Evolutionary conservation across 1,140 invertebrate species (phyloP).

Genomic region (Argopecten irradians): DNA sequence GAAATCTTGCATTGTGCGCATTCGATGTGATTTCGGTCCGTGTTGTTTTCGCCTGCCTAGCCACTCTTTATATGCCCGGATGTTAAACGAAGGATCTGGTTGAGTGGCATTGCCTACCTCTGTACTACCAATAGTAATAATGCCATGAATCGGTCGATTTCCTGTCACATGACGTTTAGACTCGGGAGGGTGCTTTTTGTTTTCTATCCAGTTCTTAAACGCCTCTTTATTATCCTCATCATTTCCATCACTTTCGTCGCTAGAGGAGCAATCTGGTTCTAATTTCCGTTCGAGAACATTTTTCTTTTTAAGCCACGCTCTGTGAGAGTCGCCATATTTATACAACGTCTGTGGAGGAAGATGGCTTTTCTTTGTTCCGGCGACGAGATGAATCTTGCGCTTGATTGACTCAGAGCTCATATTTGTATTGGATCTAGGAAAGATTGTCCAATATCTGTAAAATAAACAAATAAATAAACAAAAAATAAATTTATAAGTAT

Average conservation of each 20-base stretch:
- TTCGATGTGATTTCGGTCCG: conserved; percentile 42
- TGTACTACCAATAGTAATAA: conserved; percentile 58
- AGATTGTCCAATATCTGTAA: background rate
- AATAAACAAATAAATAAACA: too few relatives aligned
- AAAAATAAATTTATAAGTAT: too few relatives aligned
- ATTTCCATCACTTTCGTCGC: conserved; percentile 36
- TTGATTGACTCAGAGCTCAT: conserved; percentile 28
- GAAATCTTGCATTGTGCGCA: conserved; percentile 49
- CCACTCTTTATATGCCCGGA: conserved; percentile 59
- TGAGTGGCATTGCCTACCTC: conserved; percentile 48
- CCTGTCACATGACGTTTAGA: conserved; percentile 38
- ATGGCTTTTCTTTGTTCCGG: background rate
- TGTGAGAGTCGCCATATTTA: conserved; percentile 26
- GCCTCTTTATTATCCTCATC: conserved; percentile 47
- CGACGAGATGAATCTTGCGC: conserved; percentile 45
- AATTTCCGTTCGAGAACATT: conserved; percentile 25
- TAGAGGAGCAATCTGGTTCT: conserved; percentile 22
- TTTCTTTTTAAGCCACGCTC: conserved; percentile 37
- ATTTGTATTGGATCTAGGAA: background rate
- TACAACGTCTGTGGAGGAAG: conserved; percentile 8
- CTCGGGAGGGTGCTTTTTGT: conserved; percentile 44
- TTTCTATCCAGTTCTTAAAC: conserved; percentile 64
- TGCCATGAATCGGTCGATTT: conserved; percentile 48
- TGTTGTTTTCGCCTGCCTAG: conserved; percentile 31
- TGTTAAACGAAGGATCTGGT: conserved; percentile 49